Evolutionary conservation across 2,888 invertebrate species (phyloP).

Genomic region (Callimorpha dominula): DNA sequence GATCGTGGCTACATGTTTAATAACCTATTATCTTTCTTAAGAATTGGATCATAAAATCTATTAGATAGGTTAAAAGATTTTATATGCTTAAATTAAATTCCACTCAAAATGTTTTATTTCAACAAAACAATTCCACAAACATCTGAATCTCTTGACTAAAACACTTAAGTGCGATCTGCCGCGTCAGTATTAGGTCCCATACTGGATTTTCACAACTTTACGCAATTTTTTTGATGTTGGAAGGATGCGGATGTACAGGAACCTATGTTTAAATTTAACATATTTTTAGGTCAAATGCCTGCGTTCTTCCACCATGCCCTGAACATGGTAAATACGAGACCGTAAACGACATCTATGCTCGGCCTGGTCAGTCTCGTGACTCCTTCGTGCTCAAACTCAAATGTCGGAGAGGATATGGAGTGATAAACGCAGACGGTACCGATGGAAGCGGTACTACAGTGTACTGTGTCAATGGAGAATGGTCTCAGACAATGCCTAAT

Average conservation of each 20-base stretch:
- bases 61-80: too few relatives aligned
- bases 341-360: background rate
- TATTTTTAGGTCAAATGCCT: background rate
- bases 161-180: too few relatives aligned
- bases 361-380: background rate
- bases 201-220: too few relatives aligned
- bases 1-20: too few relatives aligned
- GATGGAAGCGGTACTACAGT: background rate
- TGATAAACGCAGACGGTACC: background rate
- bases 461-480: conserved; percentile 5
- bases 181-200: too few relatives aligned
- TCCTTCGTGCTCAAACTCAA: background rate
- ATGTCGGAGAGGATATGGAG: conserved; percentile 5
- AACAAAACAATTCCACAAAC: too few relatives aligned
- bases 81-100: too few relatives aligned
- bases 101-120: too few relatives aligned
- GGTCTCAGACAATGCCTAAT: conserved; percentile 12
- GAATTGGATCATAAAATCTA: too few relatives aligned
- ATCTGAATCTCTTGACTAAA: too few relatives aligned
- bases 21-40: too few relatives aligned
- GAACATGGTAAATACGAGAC: conserved; percentile 8
- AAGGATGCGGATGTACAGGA: background rate
- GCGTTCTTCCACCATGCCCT: conserved; percentile 8
- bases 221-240: too few relatives aligned
- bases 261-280: background rate